Evolutionary conservation across 2,888 invertebrate genomes (phyloP).

Genomic region (Pogonocherus hispidulus): DNA sequence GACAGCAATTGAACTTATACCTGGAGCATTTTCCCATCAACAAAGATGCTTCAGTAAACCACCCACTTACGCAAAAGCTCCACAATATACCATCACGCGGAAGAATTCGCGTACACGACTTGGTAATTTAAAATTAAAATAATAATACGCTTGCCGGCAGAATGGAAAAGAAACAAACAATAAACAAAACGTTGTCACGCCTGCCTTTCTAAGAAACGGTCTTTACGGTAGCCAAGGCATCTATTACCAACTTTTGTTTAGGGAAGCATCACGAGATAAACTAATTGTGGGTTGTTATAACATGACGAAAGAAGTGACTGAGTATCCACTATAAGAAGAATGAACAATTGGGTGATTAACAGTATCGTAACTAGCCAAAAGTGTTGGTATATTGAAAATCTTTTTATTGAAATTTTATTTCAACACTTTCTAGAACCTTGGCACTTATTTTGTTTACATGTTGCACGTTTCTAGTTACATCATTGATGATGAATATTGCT

Average conservation of each 20-base stretch:
- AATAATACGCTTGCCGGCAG: slow-evolving; percentile 20
- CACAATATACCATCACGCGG: not conserved
- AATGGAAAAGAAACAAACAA: slow-evolving; percentile 30
- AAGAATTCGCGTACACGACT: slow-evolving; percentile 18
- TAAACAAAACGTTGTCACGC: slow-evolving; percentile 29
- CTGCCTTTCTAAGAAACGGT: slow-evolving; percentile 22
- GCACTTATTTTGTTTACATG: too few species aligned
- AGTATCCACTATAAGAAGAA: too few species aligned
- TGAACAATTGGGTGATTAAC: too few species aligned
- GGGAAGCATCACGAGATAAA: not conserved
- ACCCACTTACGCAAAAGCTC: not conserved
- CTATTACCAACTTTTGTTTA: slow-evolving; percentile 18
- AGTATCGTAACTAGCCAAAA: too few species aligned
- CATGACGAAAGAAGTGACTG: too few species aligned
- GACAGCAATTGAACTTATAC: not conserved
- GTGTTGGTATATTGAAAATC: too few species aligned
- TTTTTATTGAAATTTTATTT: too few species aligned
- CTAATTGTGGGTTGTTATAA: too few species aligned
- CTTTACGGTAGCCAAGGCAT: slow-evolving; percentile 5
- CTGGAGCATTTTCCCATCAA: not conserved
- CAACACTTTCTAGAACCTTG: too few species aligned
- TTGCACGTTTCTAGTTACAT: too few species aligned
- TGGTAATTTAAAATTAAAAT: slow-evolving; percentile 32
- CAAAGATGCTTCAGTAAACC: not conserved
- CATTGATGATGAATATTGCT: too few species aligned